Base-by-base conservation (phyloP, 2,888 invertebrate species). In the Fragum whitleyi region DNA sequence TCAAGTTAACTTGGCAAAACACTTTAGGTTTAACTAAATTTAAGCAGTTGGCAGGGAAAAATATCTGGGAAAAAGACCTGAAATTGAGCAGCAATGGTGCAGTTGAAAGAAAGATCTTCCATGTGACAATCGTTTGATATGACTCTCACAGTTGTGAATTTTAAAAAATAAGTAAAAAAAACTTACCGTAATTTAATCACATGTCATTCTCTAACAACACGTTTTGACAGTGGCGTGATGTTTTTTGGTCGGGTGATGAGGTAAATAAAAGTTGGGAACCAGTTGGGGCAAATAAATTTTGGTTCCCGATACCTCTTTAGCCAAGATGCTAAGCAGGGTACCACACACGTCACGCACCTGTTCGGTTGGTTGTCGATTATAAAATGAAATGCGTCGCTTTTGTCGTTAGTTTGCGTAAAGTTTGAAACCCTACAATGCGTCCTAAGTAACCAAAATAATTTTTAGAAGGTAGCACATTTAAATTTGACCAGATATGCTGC, bases 401-500 rank as follows among this genome's bases (percentile, higher is more conserved):
- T n/a, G n/a, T n/a, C n/a, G n/a, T n/a, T n/a, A n/a, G n/a, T n/a
- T n/a, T n/a, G n/a, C n/a, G n/a, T n/a, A n/a, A n/a, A n/a, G 7
- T 57, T 6, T 3, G 23, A 23, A 23, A 42, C 65, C 65, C 39
- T 42, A n/a, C 65, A 65, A 65, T 21, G 65, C 65, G 65, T 65
- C 65, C 65, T 65, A 39, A 65, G 65, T 65, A 16, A 65, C 65
- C 65, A 65, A 42, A 32, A 32, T 16, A 32, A 32, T 11, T 32
- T n/a, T 2, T 19, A 32, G 26, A 36, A 71, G 53, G 57, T 21
- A 16, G n/a, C 16, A 36, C 57, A 14, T 5, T 23, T 19, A 39
- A 39, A 72, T 3, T 2, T 2, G 26, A 47, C 19, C 7, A 73
- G 72, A 36, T 36, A 92, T 92, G 92, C 77, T 92, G 68, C 91